Evolutionary conservation across 53 echinoderm and acorn worm genomes (phyloP).

Genomic region (Arbacia lixula): DNA sequence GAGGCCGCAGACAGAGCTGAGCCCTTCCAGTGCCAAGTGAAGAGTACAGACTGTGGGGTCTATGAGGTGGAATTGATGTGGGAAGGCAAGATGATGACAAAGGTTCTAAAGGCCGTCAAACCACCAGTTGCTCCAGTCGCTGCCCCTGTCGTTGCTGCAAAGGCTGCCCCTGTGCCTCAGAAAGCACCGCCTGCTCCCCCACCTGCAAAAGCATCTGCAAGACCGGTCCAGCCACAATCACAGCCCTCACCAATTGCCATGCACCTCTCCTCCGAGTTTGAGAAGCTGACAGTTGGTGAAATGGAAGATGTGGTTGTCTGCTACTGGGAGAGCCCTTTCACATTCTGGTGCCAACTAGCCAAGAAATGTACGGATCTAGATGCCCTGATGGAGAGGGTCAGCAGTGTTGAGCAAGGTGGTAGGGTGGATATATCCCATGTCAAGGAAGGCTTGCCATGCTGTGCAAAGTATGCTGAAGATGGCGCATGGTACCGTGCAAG

Average conservation of each 20-base stretch:
- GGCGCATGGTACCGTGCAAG: slow-evolving; percentile 85
- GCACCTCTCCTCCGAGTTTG: slow-evolving; percentile 31
- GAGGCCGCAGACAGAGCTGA: slow-evolving; percentile 68
- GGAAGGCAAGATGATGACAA: slow-evolving; percentile 56
- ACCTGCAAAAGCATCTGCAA: neutral
- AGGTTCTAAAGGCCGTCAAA: slow-evolving; percentile 24
- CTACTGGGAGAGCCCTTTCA: slow-evolving; percentile 72
- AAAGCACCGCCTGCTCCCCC: neutral
- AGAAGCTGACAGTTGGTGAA: slow-evolving; percentile 52
- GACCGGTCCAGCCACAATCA: neutral
- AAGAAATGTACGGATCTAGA: slow-evolving; percentile 60
- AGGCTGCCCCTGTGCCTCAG: neutral
- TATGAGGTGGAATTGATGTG: slow-evolving; percentile 86
- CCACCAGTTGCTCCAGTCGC: slow-evolving; percentile 24
- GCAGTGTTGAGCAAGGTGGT: neutral
- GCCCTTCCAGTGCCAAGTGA: slow-evolving; percentile 68
- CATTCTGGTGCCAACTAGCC: slow-evolving; percentile 80
- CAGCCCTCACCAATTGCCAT: neutral
- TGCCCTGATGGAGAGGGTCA: slow-evolving; percentile 59
- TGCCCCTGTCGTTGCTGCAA: neutral
- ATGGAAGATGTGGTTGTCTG: slow-evolving; percentile 69
- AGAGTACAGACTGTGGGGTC: slow-evolving; percentile 69
- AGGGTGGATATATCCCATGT: slow-evolving; percentile 18
- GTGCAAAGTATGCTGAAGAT: slow-evolving; percentile 76
- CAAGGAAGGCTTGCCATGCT: slow-evolving; percentile 63